These are phyloP conservation scores for Eudemis profundana DNA, from an alignment of 2,888 invertebrate genomes.

Conservation along the genomic window DNA sequence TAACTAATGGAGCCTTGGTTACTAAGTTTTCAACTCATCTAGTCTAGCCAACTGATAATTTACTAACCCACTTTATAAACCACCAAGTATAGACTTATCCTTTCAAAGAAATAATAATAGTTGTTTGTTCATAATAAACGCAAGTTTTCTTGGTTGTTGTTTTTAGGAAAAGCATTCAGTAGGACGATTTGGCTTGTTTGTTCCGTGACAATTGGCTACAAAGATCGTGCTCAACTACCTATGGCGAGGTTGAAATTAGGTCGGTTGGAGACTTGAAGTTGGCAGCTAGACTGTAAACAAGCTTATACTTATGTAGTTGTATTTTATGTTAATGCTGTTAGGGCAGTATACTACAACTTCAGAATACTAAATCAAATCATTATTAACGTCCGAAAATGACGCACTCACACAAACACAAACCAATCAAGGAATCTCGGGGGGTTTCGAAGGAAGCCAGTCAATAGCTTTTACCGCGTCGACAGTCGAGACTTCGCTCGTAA, in stretches of 20 bases:
- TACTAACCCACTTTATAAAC: background rate
- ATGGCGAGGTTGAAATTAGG: slow-evolving; percentile 15
- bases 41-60: too few relatives aligned
- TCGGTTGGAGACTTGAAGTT: background rate
- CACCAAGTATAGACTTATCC: background rate
- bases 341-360: too few relatives aligned
- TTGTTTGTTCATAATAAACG: background rate
- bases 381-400: too few relatives aligned
- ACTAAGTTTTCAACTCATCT: too few relatives aligned
- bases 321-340: background rate
- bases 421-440: too few relatives aligned
- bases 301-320: background rate
- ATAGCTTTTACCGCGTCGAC: too few relatives aligned
- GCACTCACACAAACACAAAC: too few relatives aligned
- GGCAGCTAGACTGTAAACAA: slow-evolving; percentile 1
- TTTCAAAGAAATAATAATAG: background rate
- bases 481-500: too few relatives aligned
- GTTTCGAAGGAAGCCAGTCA: too few relatives aligned
- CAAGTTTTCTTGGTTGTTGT: background rate
- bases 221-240: slow-evolving; percentile 1
- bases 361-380: too few relatives aligned
- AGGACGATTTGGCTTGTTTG: background rate
- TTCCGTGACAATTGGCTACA: background rate
- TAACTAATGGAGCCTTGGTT: too few relatives aligned
- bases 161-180: background rate